These are phyloP conservation scores for Aurelia aurita complex sp. Pacific DNA, from an alignment of 30 jellyfish, hydroid and myxozoan species.

Conservation along the genomic window DNA sequence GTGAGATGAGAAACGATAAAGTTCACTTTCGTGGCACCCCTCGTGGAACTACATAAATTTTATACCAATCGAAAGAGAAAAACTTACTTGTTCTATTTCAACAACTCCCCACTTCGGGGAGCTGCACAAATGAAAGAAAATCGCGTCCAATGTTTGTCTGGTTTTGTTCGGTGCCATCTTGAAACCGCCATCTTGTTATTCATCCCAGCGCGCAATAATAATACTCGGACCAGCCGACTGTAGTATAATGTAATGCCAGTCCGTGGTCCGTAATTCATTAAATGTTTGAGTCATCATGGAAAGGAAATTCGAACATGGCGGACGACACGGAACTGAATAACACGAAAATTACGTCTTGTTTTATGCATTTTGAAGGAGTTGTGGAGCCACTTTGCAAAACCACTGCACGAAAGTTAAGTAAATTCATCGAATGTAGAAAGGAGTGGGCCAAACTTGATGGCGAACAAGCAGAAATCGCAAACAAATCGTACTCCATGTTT, in stretches of 20 bases:
- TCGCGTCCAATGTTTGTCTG: not conserved
- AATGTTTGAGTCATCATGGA: no score
- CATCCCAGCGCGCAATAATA: no score
- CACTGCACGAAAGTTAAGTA: not conserved
- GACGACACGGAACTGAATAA: not conserved
- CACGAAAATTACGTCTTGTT: constrained; percentile 1
- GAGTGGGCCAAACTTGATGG: no score
- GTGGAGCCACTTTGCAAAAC: not conserved
- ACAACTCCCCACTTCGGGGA: constrained; percentile 10
- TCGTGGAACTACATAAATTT: constrained; percentile 11
- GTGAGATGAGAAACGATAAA: no score
- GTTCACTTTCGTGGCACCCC: constrained; percentile 3
- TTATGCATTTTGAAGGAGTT: constrained; percentile 22
- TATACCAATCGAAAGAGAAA: constrained; percentile 8
- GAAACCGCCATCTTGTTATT: no score
- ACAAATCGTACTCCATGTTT: no score
- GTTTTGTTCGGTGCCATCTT: no score
- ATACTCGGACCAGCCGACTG: no score
- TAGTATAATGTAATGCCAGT: no score
- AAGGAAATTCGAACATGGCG: not conserved
- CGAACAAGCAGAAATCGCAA: no score
- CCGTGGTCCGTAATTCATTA: no score
- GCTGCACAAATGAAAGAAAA: constrained; percentile 4
- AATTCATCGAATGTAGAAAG: no score
- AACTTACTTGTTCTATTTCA: constrained; percentile 1